Evolutionary conservation across 2,888 invertebrate genomes (phyloP).

Genomic region (Opisthograptis luteolata): DNA sequence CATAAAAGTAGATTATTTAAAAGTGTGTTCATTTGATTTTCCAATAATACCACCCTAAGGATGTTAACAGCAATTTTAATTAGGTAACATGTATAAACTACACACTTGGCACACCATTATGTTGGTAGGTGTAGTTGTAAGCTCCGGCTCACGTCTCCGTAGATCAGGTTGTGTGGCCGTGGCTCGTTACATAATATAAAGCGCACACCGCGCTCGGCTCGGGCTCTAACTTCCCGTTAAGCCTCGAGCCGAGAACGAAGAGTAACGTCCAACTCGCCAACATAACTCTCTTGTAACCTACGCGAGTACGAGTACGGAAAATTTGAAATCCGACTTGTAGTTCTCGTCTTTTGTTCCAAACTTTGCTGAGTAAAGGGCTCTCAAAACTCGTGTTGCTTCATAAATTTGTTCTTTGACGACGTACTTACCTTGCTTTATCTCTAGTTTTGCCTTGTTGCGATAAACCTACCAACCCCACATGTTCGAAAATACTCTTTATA

Average conservation of each 20-base stretch:
- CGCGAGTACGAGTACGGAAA: constrained; percentile 40
- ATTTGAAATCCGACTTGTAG: constrained; percentile 39
- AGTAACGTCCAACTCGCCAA: constrained; percentile 35
- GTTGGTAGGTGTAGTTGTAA: too few species aligned
- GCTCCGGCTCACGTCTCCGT: constrained; percentile 12
- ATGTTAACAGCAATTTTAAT: too few species aligned
- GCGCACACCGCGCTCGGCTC: constrained; percentile 45
- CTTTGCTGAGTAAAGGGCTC: constrained; percentile 29
- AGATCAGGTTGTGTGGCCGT: constrained; percentile 45
- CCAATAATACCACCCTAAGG: too few species aligned
- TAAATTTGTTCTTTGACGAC: not conserved
- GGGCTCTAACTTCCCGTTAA: constrained; percentile 46
- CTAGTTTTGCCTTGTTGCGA: too few species aligned
- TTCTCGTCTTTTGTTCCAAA: constrained; percentile 44
- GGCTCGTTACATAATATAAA: constrained; percentile 52
- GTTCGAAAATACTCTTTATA: too few species aligned
- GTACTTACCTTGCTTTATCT: too few species aligned
- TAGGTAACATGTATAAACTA: too few species aligned
- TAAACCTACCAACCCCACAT: too few species aligned
- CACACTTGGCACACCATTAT: too few species aligned
- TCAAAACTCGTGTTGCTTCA: constrained; percentile 6
- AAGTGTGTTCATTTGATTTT: too few species aligned
- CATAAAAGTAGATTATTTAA: too few species aligned
- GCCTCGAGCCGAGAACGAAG: constrained; percentile 35
- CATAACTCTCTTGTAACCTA: constrained; percentile 47